phyloP scores from a whole-genome alignment of 2,888 invertebrate genomes.

The Pammene fasciana region DNA sequence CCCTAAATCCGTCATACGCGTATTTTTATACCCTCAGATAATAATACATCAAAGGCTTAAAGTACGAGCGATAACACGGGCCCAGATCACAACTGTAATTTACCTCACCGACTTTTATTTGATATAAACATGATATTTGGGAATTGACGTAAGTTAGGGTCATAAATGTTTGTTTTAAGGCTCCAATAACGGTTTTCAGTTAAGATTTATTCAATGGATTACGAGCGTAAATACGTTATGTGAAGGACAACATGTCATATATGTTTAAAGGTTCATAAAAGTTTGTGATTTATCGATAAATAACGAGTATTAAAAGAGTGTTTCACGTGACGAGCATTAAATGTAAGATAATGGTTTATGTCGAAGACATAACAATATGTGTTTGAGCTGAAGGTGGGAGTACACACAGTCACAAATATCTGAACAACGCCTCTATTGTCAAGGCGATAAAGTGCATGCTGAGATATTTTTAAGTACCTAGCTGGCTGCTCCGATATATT shows the following conservation, averaged over 20 bases:
- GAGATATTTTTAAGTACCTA: too few species aligned
- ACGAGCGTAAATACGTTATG: too few species aligned
- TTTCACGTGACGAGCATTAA: too few species aligned
- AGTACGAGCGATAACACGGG: conserved; percentile 29
- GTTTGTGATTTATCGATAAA: too few species aligned
- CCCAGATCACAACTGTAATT: conserved; percentile 39
- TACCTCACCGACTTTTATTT: conserved; percentile 36
- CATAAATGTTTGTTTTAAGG: conserved; percentile 30
- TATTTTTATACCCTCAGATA: conserved; percentile 41
- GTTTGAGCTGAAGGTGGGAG: not conserved
- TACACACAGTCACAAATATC: too few species aligned
- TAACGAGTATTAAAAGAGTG: too few species aligned
- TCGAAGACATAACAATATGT: not conserved
- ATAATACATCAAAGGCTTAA: conserved; percentile 43
- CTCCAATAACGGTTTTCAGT: conserved; percentile 5
- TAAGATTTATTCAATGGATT: conserved; percentile 5
- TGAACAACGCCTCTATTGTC: too few species aligned
- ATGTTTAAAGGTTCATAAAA: too few species aligned
- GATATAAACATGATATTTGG: conserved; percentile 40
- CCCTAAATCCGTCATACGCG: conserved; percentile 39
- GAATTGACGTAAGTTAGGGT: not conserved
- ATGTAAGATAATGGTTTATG: not conserved
- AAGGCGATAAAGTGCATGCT: too few species aligned
- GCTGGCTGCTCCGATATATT: too few species aligned
- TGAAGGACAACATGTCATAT: too few species aligned